Evolutionary conservation across 2,113 vertebrate genomes (phyloP).

Genomic region (Gambusia holbrooki): DNA sequence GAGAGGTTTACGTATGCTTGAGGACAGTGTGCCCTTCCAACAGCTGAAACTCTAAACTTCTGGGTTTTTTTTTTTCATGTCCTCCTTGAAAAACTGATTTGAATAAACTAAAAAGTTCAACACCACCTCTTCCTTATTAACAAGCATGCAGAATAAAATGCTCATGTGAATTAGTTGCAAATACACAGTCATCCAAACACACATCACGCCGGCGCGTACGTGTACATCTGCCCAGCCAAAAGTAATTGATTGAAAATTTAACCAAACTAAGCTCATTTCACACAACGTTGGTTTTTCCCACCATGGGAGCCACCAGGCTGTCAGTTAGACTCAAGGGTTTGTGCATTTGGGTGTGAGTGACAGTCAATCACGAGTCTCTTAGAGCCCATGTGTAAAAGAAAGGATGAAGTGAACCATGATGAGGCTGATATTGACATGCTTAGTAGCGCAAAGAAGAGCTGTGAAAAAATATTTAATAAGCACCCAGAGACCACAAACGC

Average conservation of each 20-base stretch:
- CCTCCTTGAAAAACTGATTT: conserved; percentile 17
- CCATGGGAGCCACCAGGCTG: conserved; percentile 45
- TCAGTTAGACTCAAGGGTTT: conserved; percentile 54
- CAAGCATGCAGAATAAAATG: conserved; percentile 10
- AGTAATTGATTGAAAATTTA: conserved; percentile 61
- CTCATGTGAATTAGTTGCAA: neutral
- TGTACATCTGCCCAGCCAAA: conserved; percentile 27
- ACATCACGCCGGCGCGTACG: neutral
- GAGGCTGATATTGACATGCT: conserved; percentile 67
- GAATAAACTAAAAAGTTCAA: conserved; percentile 42
- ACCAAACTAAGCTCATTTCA: conserved; percentile 71
- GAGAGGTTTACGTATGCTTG: neutral
- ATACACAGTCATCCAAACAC: neutral
- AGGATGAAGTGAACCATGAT: conserved; percentile 41
- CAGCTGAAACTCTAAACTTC: neutral
- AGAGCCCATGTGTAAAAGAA: conserved; percentile 14
- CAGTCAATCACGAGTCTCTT: conserved; percentile 26
- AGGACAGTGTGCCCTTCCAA: neutral
- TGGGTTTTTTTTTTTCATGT: neutral
- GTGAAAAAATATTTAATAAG: conserved; percentile 59
- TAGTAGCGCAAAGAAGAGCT: conserved; percentile 50
- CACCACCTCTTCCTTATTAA: conserved; percentile 19
- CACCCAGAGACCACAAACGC: conserved; percentile 39
- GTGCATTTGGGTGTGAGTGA: conserved; percentile 45
- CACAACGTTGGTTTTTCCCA: conserved; percentile 55